phyloP scores from a whole-genome alignment of 2,113 vertebrate genomes.

The Chaetura pelagica region DNA sequence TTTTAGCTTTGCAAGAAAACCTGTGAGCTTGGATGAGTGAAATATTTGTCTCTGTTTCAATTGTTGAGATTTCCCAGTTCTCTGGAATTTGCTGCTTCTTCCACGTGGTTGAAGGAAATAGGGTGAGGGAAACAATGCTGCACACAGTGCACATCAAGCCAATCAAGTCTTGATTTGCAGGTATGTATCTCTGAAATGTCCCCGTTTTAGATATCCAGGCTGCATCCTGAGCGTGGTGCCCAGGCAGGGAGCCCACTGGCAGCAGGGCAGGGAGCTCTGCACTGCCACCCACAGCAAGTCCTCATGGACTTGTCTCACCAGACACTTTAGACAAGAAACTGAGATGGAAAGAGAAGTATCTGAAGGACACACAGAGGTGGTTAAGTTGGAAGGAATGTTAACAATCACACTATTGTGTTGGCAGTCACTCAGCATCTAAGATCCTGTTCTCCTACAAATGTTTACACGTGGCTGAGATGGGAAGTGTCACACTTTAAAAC shows the following conservation, averaged over 20 bases:
- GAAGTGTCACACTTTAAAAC: background rate
- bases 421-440: background rate
- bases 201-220: background rate
- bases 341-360: background rate
- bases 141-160: too few relatives aligned
- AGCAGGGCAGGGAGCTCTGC: background rate
- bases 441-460: background rate
- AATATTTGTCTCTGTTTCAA: background rate
- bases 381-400: background rate
- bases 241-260: background rate
- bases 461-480: accelerated
- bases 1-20: background rate
- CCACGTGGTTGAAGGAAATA: accelerated
- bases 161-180: background rate
- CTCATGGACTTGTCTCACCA: background rate
- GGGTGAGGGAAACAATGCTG: background rate
- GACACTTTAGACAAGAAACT: background rate
- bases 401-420: background rate
- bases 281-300: background rate
- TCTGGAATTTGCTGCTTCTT: background rate
- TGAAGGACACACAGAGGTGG: background rate
- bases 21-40: background rate
- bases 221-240: background rate
- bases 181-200: background rate
- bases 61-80: background rate